These are phyloP conservation scores for Pollenia griseotomentosa DNA, from an alignment of 2,888 invertebrate species.

Conservation along the genomic window DNA sequence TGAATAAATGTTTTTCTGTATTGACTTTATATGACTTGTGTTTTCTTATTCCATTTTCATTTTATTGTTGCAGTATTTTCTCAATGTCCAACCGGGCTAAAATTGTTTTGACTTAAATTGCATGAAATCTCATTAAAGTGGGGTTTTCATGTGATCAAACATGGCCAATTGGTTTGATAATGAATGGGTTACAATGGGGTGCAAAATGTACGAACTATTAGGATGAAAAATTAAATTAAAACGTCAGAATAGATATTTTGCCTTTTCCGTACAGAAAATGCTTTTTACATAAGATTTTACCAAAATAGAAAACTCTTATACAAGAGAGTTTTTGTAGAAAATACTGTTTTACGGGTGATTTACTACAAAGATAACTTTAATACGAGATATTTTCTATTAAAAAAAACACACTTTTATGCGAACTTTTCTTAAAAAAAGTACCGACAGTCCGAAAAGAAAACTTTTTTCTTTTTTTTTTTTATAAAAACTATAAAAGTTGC, in stretches of 20 bases:
- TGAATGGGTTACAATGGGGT: constrained; percentile 60
- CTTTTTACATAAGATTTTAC: too few relatives aligned
- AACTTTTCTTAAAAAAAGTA: too few relatives aligned
- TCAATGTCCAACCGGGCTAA: constrained; percentile 69
- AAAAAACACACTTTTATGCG: too few relatives aligned
- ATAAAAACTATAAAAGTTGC: too few relatives aligned
- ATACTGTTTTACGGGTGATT: too few relatives aligned
- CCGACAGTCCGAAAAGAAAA: too few relatives aligned
- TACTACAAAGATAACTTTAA: too few relatives aligned
- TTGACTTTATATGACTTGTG: constrained; percentile 43
- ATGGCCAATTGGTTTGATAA: constrained; percentile 59
- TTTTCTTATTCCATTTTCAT: constrained; percentile 10
- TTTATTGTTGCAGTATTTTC: constrained; percentile 41
- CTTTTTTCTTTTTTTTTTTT: too few relatives aligned
- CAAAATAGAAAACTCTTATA: too few relatives aligned
- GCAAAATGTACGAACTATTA: constrained; percentile 17
- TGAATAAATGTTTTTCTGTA: constrained; percentile 57
- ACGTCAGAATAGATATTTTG: background rate
- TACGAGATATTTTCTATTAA: too few relatives aligned
- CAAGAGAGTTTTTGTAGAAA: too few relatives aligned
- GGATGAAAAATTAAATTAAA: background rate
- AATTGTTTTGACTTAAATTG: constrained; percentile 74
- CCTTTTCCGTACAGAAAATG: too few relatives aligned
- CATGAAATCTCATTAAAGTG: constrained; percentile 73
- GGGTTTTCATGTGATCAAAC: constrained; percentile 67